Conservation (phyloP, 37 sponge, comb jelly and placozoan genomes). For the Theonella swinhoei region DNA sequence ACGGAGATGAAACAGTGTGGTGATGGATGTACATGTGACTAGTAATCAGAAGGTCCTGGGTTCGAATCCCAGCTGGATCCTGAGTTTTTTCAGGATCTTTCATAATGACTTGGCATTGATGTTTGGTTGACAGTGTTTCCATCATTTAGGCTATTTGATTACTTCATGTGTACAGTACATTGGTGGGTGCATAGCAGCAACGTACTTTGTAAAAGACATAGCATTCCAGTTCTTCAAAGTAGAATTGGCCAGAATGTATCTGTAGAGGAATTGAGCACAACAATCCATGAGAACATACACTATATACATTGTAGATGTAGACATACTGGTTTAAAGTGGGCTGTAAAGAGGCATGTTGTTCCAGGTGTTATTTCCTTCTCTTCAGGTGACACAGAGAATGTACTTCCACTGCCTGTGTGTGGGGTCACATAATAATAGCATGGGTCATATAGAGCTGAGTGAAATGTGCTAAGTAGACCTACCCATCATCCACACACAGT, state of each 20-base stretch:
- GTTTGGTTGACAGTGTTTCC: no score
- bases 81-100: no score
- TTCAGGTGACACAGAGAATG: slow-evolving; percentile 65
- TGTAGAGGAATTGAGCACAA: slow-evolving; percentile 1
- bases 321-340: slow-evolving; percentile 77
- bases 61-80: no score
- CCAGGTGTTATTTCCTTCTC: slow-evolving; percentile 72
- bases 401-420: slow-evolving; percentile 2
- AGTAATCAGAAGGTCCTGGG: no score
- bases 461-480: not conserved
- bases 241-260: slow-evolving; percentile 60
- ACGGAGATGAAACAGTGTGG: not conserved
- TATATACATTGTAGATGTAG: not conserved
- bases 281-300: not conserved
- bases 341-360: slow-evolving; percentile 68
- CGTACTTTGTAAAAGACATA: slow-evolving; percentile 82
- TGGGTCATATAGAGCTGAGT: no score
- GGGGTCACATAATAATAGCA: not conserved
- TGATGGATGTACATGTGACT: no score
- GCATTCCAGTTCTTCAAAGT: slow-evolving; percentile 74
- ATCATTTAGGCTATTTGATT: no score
- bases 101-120: no score
- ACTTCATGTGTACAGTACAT: no score
- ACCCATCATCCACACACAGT: slow-evolving; percentile 75
- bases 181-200: no score